Conservation (phyloP, 2,888 invertebrate genomes). For the Hydrotaea cyrtoneurina region DNA sequence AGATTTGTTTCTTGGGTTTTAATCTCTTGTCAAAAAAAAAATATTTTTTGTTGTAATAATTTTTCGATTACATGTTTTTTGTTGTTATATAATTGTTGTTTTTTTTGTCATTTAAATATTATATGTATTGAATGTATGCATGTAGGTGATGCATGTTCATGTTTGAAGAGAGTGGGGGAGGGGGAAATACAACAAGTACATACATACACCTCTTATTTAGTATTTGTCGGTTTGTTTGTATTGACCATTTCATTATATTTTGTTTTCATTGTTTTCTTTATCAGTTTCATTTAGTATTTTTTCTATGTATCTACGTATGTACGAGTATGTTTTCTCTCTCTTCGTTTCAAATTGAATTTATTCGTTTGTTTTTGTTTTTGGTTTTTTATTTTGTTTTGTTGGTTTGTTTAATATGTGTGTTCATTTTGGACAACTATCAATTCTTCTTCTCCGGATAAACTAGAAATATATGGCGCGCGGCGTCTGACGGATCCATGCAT, state of each 20-base stretch:
- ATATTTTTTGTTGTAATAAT: constrained; percentile 57
- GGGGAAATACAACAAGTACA: constrained; percentile 1
- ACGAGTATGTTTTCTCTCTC: constrained; percentile 8
- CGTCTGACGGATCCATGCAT: constrained; percentile 21
- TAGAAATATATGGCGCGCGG: constrained; percentile 15
- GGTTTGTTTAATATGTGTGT: constrained; percentile 12
- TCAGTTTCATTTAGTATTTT: neutral
- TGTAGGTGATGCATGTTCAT: constrained; percentile 7
- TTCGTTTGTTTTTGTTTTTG: neutral
- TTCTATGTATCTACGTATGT: neutral
- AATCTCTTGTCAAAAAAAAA: constrained; percentile 48
- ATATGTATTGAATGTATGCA: constrained; percentile 24
- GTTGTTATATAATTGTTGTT: constrained; percentile 54
- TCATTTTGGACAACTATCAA: constrained; percentile 24
- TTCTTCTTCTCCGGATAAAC: constrained; percentile 27
- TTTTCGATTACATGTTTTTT: constrained; percentile 66
- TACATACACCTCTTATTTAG: neutral
- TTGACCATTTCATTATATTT: constrained; percentile 26
- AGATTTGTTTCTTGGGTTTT: constrained; percentile 56
- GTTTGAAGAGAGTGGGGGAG: neutral
- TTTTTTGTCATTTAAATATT: constrained; percentile 36
- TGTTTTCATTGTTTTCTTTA: neutral
- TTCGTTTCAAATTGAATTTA: constrained; percentile 9
- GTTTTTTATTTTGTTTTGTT: too few relatives aligned
- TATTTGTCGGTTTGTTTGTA: neutral